These are phyloP conservation scores for Loripinus fragilis DNA, from an alignment of 2,888 invertebrate genomes.

Conservation along the genomic window DNA sequence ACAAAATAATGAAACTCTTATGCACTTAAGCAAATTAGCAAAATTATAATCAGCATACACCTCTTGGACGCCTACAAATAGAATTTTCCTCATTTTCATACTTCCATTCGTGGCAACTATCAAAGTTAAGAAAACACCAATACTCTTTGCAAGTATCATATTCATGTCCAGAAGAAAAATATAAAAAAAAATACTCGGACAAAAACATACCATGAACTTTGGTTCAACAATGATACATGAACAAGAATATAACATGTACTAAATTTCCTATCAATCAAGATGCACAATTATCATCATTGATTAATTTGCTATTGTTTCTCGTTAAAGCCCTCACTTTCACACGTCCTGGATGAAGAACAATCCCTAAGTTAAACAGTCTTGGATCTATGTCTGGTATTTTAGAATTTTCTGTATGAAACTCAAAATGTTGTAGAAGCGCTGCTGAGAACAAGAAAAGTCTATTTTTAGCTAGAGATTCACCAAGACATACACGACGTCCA, in stretches of 20 bases:
- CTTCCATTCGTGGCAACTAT: too few relatives aligned
- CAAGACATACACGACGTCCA: conserved; percentile 78
- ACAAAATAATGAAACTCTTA: too few relatives aligned
- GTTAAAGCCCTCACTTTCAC: conserved; percentile 65
- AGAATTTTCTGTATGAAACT: conserved; percentile 55
- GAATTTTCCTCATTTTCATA: too few relatives aligned
- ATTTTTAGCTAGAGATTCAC: conserved; percentile 78
- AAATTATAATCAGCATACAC: too few relatives aligned
- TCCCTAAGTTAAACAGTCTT: conserved; percentile 73
- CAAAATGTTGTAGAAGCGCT: conserved; percentile 69
- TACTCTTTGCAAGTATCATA: too few relatives aligned
- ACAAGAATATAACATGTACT: background rate
- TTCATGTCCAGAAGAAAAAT: too few relatives aligned
- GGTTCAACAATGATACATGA: too few relatives aligned
- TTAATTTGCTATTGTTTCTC: background rate
- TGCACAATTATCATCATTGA: background rate
- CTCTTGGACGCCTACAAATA: too few relatives aligned
- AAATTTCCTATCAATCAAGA: background rate
- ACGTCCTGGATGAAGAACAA: conserved; percentile 76
- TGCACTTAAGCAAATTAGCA: too few relatives aligned
- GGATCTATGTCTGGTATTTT: conserved; percentile 68
- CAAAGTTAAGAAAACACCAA: too few relatives aligned
- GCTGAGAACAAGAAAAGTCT: conserved; percentile 76
- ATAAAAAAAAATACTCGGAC: too few relatives aligned
- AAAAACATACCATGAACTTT: too few relatives aligned